These are phyloP conservation scores for Elymnias hypermnestra DNA, from an alignment of 1,140 invertebrate species.

Conservation along the genomic window DNA sequence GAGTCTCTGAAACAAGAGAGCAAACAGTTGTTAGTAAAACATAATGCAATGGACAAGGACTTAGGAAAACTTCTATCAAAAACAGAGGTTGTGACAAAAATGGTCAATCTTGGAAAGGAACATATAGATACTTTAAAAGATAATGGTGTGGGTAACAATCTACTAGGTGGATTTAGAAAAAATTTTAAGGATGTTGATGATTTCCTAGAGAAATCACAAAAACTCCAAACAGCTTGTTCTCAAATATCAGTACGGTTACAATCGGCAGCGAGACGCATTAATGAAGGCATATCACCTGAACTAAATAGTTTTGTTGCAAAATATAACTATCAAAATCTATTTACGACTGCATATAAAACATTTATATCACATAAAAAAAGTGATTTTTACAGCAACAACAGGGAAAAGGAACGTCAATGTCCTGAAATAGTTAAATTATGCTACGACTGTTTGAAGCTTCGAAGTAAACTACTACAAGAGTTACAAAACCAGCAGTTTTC, in stretches of 20 bases:
- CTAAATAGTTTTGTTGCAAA: conserved; percentile 55
- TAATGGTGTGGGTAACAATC: conserved; percentile 40
- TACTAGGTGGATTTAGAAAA: conserved; percentile 55
- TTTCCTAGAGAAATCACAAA: conserved; percentile 47
- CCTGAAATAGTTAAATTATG: conserved; percentile 59
- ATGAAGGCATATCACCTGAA: conserved; percentile 52
- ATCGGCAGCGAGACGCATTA: conserved; percentile 61
- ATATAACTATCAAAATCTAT: conserved; percentile 51
- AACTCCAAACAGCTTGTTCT: conserved; percentile 56
- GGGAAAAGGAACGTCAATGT: conserved; percentile 49
- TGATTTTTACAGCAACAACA: conserved; percentile 45
- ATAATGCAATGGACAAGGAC: conserved; percentile 62
- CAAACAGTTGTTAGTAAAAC: conserved; percentile 53
- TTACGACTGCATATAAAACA: conserved; percentile 46
- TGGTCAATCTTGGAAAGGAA: conserved; percentile 46
- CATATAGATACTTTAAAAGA: conserved; percentile 49
- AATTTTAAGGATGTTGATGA: conserved; percentile 54
- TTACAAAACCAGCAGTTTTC: conserved; percentile 53
- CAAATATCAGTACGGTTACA: conserved; percentile 57
- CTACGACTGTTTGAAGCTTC: conserved; percentile 62
- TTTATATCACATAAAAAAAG: conserved; percentile 47
- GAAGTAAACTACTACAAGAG: conserved; percentile 60
- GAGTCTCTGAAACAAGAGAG: conserved; percentile 63
- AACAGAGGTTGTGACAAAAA: conserved; percentile 46
- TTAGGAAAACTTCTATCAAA: conserved; percentile 59